These are phyloP conservation scores for Lasaia peninsularis DNA, from an alignment of 1,140 invertebrate species.

Conservation along the genomic window DNA sequence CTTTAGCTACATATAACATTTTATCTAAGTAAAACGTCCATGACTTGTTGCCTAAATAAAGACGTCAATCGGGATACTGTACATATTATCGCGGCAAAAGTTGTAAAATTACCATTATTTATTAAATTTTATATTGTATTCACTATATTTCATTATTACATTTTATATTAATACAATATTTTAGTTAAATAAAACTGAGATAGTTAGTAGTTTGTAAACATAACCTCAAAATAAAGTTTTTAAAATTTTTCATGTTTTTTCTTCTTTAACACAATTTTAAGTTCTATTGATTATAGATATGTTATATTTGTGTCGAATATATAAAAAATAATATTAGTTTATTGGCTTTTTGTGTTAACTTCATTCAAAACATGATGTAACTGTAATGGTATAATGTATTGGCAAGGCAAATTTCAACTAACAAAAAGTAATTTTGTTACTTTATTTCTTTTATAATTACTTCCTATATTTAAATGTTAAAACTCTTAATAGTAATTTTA, in stretches of 20 bases:
- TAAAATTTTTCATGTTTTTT: neutral
- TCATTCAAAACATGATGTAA: no score
- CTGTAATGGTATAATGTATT: no score
- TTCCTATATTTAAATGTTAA: no score
- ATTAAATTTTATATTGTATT: neutral
- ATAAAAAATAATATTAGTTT: neutral
- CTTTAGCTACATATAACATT: slow-evolving; percentile 14
- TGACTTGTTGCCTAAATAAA: slow-evolving; percentile 14
- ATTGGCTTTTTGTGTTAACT: neutral
- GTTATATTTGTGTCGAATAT: neutral
- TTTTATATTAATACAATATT: slow-evolving; percentile 2
- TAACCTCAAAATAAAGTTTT: slow-evolving; percentile 28
- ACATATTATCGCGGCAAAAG: neutral
- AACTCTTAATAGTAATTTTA: no score
- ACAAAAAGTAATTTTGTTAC: no score
- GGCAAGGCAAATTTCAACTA: no score
- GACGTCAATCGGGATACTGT: neutral
- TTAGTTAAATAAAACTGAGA: neutral
- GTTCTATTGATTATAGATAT: neutral
- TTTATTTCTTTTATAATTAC: no score
- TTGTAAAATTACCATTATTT: neutral
- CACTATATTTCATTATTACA: neutral
- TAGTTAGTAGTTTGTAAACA: slow-evolving; percentile 32
- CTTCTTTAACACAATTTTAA: neutral
- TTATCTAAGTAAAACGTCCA: neutral